Evolutionary conservation across 2,113 vertebrate species (phyloP).

Genomic region (Pseudois nayaur): DNA sequence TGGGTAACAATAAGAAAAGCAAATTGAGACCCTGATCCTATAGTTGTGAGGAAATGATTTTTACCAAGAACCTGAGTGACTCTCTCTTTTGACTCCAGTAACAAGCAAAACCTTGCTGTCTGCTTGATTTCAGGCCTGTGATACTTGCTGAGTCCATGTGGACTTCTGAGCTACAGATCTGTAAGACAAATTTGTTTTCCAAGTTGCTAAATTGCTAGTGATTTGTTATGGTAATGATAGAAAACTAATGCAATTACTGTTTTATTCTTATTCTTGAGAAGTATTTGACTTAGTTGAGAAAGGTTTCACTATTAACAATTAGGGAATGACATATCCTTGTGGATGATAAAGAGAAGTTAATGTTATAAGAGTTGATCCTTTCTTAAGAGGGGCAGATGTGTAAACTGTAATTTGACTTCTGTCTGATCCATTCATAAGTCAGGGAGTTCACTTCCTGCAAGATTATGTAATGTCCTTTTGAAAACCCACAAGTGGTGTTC

Average conservation of each 20-base stretch:
- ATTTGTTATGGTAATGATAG: background rate
- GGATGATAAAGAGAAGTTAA: background rate
- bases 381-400: background rate
- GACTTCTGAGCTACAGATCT: background rate
- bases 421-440: background rate
- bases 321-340: background rate
- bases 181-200: background rate
- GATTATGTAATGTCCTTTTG: constrained; percentile 32
- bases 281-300: background rate
- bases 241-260: background rate
- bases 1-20: background rate
- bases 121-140: background rate
- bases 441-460: background rate
- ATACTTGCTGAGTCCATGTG: accelerated
- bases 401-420: background rate
- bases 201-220: background rate
- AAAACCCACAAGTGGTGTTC: constrained; percentile 42
- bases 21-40: background rate
- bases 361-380: background rate
- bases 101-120: background rate
- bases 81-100: background rate
- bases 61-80: background rate
- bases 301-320: constrained; percentile 39
- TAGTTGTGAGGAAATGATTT: background rate
- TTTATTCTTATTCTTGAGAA: background rate